These are phyloP conservation scores for Phataginus tetradactyla DNA, from an alignment of 2,797 vertebrate species.

Conservation along the genomic window DNA sequence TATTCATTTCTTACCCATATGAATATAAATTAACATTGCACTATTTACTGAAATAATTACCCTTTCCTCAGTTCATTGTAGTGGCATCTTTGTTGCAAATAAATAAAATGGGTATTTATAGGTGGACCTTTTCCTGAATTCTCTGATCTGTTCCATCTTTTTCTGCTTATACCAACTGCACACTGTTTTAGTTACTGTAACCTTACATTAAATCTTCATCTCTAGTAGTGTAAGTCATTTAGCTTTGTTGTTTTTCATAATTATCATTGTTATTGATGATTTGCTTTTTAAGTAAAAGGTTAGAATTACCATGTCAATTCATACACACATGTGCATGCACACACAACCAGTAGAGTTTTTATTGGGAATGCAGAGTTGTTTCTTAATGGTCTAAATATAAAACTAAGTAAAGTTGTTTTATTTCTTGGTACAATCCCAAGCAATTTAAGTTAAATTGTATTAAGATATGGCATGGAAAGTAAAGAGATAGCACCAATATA, in stretches of 20 bases:
- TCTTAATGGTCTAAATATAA: constrained; percentile 28
- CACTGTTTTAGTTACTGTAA: constrained; percentile 25
- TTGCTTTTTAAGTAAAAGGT: constrained; percentile 50
- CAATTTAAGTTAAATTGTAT: constrained; percentile 13
- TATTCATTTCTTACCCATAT: not conserved
- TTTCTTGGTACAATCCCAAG: not conserved
- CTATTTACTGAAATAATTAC: not conserved
- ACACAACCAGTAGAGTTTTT: not conserved
- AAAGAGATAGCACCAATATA: not conserved
- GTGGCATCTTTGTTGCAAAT: not conserved
- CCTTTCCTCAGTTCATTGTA: not conserved
- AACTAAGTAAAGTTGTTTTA: constrained; percentile 17
- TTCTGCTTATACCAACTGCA: not conserved
- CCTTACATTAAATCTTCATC: constrained; percentile 40
- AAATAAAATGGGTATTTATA: not conserved
- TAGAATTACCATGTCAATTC: not conserved
- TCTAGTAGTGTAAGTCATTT: not conserved
- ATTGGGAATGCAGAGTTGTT: not conserved
- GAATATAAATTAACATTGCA: constrained; percentile 7
- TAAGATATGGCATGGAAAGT: not conserved
- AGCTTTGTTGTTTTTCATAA: constrained; percentile 46
- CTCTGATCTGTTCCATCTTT: not conserved
- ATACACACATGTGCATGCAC: not conserved
- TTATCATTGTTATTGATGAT: constrained; percentile 22
- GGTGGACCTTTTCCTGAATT: not conserved